Evolutionary conservation across 2,113 vertebrate species (phyloP).

Genomic region (Glaucomys volans): DNA sequence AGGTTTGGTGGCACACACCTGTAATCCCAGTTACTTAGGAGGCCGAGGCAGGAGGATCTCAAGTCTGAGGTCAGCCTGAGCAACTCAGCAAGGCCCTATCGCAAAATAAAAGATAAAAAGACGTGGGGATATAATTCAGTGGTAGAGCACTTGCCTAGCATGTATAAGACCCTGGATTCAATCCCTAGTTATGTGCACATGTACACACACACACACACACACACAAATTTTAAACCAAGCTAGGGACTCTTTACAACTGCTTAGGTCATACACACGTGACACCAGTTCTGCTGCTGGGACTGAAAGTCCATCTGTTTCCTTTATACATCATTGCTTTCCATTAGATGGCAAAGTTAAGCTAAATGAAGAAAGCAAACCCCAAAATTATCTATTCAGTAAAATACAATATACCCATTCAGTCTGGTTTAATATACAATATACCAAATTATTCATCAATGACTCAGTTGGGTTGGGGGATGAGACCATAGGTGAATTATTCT

Average conservation of each 20-base stretch:
- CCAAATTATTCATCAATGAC: neutral
- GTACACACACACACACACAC: too few species aligned
- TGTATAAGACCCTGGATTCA: neutral
- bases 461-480: neutral
- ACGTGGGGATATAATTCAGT: neutral
- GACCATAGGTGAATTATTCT: neutral
- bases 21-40: neutral
- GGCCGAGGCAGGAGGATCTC: neutral
- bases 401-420: neutral
- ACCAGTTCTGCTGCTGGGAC: neutral
- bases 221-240: neutral
- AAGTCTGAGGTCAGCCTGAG: neutral
- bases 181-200: rapidly evolving
- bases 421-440: neutral
- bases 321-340: neutral
- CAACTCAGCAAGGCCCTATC: neutral
- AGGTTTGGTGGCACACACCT: neutral
- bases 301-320: neutral
- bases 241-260: neutral
- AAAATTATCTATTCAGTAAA: neutral
- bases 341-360: neutral
- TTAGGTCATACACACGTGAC: neutral
- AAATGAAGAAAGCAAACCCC: neutral
- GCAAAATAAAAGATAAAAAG: neutral
- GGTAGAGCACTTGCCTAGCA: neutral